These are phyloP conservation scores for Phalacrocorax pelagicus DNA, from an alignment of 2,113 vertebrate genomes.

Conservation along the genomic window DNA sequence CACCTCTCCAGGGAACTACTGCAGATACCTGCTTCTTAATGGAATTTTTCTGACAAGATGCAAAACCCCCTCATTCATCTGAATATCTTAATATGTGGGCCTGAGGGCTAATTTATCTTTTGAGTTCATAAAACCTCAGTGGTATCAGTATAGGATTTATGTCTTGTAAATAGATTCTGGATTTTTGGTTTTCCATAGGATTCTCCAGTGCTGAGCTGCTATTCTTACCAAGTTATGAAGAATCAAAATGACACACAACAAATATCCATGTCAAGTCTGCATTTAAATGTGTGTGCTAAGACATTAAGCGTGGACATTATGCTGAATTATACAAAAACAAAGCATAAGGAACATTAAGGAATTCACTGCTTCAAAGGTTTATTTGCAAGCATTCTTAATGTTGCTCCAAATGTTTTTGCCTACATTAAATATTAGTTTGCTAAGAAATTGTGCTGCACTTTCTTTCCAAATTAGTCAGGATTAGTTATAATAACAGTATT, in stretches of 20 bases:
- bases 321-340: neutral
- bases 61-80: neutral
- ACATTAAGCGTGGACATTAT: neutral
- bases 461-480: neutral
- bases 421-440: neutral
- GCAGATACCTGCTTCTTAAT: neutral
- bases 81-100: neutral
- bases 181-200: neutral
- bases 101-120: neutral
- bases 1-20: neutral
- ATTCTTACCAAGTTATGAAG: neutral
- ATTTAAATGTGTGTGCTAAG: neutral
- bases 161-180: rapidly evolving
- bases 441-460: neutral
- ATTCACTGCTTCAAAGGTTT: neutral
- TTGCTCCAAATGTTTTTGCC: neutral
- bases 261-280: neutral
- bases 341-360: neutral
- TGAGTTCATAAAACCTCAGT: neutral
- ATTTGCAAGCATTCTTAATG: neutral
- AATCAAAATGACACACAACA: neutral
- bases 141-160: neutral
- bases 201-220: neutral
- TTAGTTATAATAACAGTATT: neutral
- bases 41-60: neutral